phyloP scores from a whole-genome alignment of 92 coral and sea anemone genomes.

The Bergia puertoricense region DNA sequence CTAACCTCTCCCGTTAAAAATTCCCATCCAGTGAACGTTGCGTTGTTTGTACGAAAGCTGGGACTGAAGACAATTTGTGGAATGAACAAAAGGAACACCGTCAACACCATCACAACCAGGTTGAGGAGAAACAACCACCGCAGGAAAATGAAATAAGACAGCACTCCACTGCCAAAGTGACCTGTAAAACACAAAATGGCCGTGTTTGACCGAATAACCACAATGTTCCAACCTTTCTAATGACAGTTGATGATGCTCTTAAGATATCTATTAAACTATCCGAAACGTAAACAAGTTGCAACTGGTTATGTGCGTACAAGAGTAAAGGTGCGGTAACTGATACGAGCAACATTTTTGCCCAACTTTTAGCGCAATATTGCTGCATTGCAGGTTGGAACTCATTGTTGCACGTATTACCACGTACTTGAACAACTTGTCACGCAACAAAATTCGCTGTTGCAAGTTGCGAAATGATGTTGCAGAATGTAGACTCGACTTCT shows the following conservation, averaged over 20 bases:
- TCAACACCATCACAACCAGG: constrained; percentile 66
- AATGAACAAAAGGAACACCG: constrained; percentile 83
- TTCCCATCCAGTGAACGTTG: constrained; percentile 75
- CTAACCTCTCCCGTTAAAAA: constrained; percentile 90
- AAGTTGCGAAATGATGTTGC: no score
- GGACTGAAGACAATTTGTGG: constrained; percentile 83
- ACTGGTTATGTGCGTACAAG: background rate
- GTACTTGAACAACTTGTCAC: no score
- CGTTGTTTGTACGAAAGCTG: constrained; percentile 61
- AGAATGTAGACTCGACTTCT: no score
- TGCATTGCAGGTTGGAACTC: no score
- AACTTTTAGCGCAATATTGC: no score
- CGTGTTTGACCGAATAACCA: background rate
- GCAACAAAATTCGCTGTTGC: no score
- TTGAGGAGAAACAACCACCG: constrained; percentile 95
- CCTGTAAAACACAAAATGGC: constrained; percentile 61
- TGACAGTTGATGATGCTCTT: background rate
- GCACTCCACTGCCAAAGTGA: constrained; percentile 94
- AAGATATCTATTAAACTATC: background rate
- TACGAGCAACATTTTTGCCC: no score
- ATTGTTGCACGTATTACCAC: no score
- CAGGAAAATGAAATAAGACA: constrained; percentile 86
- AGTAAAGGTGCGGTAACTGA: background rate
- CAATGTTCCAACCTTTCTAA: background rate
- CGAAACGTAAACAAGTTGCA: background rate